Base-by-base conservation (phyloP, 2,797 vertebrate species). In the Anguilla anguilla region DNA sequence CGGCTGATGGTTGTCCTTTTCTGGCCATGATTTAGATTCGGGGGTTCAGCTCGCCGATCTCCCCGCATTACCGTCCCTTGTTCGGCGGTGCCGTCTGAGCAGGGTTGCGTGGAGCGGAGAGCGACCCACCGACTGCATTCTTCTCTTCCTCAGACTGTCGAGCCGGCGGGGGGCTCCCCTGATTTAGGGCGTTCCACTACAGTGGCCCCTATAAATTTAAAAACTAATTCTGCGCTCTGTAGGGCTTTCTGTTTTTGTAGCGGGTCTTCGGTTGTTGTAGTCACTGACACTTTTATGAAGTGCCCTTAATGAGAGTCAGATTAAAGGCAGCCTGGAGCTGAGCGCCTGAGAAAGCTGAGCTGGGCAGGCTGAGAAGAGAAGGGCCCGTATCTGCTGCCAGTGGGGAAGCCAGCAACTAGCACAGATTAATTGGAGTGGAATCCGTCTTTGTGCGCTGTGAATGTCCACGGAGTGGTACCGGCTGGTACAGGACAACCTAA, bases 241-340 rank as follows among this genome's bases (percentile, higher is more conserved):
- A 95, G 97, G 97, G 96, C 97, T 97, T 97, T 97, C 96, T 97
- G 95, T 96, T 97, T 97, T 97, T 95, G 94, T 96, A 96, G 94
- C 96, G 95, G 96, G 96, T 97, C 97, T 96, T 97, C 96, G 89
- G 96, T 96, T 96, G 96, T 97, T 97, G 96, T 96, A 94, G 94
- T 96, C 95, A 95, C 94, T 97, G 98, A 97, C 98, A 96, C 97
- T 98, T 99, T 99, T 98, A 99, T 95, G 97, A 98, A 99, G 98
- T 98, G 97, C 96, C 97, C 96, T 96, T 98, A 98, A 99, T 98
- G 97, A 98, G 97, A 97, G 96, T 97, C 96, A 97, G 97, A 97
- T 98, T 97, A 98, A 98, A 98, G 96, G 97, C 96, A 96, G 77
- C 92, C 92, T 90, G 90, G 90, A 92, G 90, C 91, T 92, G 90